Base-by-base conservation (phyloP, 2,888 invertebrate genomes). In the Eretmocerus hayati region DNA sequence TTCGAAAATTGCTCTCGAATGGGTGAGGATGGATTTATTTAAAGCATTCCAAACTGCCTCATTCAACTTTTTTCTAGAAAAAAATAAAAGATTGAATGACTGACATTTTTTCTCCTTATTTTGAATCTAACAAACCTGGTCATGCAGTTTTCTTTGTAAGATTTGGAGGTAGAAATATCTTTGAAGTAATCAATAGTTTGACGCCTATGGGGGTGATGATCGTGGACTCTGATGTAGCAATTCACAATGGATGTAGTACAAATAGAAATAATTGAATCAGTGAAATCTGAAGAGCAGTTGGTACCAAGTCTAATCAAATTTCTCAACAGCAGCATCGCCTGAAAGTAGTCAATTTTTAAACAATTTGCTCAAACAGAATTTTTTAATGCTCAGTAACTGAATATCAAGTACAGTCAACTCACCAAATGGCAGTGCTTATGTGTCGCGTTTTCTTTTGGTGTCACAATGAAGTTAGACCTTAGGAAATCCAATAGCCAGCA, bases 391-490 rank as follows among this genome's bases (percentile, higher is more conserved):
- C n/a, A n/a, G n/a, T n/a, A n/a, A n/a, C n/a, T n/a, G n/a, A 19
- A 21, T 20, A 22, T 38, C 22, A 21, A 9, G 9, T n/a, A 26
- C 8, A 26, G 22, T 50, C 23, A 35, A 55, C 59, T 48, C 56
- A 71, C 67, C 58, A 71, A 58, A 40, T 65, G 60, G 37, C 64
- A 67, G 53, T 66, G 50, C 44, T 65, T 67, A 43, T 69, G 68
- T 8, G 66, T 63, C 15, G 56, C 54, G 47, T 63, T 67, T 13
- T 63, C 63, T 15, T 52, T 53, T 3, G 62, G 59, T 16, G 62
- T 48, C 13, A 55, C 60, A 20, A 71, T 57, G 47, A 67, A 69
- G 48, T 58, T 62, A 2, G 56, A 53, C 18, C 60, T 56, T 8
- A 71, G 42, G 50, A 58, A 65, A 36, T 64, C 62, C 5, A 71